These are phyloP conservation scores for Acridotheres tristis DNA, from an alignment of 2,797 vertebrate species.

Conservation along the genomic window DNA sequence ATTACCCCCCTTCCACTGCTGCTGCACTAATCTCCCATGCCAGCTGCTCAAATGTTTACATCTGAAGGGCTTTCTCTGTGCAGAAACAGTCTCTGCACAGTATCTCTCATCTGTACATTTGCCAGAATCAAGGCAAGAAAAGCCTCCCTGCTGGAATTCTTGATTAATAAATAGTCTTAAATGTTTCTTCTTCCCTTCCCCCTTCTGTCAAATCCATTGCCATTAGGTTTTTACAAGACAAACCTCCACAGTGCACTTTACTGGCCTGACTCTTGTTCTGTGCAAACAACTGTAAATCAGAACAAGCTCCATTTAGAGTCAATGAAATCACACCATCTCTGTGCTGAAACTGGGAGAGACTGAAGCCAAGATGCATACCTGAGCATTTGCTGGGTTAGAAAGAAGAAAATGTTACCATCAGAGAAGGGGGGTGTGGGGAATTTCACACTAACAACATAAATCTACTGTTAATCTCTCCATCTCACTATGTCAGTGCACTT, in stretches of 20 bases:
- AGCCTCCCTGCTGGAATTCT: conserved; percentile 5
- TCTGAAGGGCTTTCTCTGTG: conserved; percentile 31
- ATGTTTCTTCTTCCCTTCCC: conserved; percentile 19
- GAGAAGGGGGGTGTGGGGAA: not conserved
- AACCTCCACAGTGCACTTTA: not conserved
- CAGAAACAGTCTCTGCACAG: conserved; percentile 47
- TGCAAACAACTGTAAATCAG: conserved; percentile 40
- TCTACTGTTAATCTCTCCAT: not conserved
- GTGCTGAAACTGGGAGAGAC: not conserved
- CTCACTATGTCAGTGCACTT: not conserved
- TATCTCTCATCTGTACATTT: conserved; percentile 49
- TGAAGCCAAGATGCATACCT: not conserved
- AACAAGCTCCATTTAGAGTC: not conserved
- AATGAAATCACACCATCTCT: not conserved
- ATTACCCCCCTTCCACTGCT: not conserved
- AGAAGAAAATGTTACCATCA: not conserved
- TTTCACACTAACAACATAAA: not conserved
- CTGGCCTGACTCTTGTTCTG: not conserved
- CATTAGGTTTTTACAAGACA: conserved; percentile 28
- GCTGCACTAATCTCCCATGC: conserved; percentile 14
- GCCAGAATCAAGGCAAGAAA: conserved; percentile 51
- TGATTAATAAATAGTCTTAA: conserved; percentile 58
- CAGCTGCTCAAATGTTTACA: conserved; percentile 53
- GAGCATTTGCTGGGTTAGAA: not conserved
- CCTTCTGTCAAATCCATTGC: not conserved